phyloP scores from a whole-genome alignment of 2,797 vertebrate genomes.

The Netta rufina region DNA sequence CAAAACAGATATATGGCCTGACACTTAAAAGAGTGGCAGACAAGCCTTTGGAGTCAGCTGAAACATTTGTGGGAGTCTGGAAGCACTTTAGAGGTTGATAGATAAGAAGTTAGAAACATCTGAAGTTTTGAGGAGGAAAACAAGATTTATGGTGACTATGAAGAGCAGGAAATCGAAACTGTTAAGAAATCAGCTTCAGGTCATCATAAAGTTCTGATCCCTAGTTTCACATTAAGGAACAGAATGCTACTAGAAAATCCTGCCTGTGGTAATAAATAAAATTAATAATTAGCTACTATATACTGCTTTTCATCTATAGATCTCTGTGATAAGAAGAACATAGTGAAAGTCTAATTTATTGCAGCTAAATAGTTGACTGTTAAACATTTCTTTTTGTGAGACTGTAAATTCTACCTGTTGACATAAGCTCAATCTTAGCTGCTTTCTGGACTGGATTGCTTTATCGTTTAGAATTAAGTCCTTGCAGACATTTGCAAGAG shows the following conservation, averaged over 20 bases:
- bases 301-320: constrained; percentile 62
- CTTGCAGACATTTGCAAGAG: constrained; percentile 47
- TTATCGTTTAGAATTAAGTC: constrained; percentile 60
- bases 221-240: constrained; percentile 56
- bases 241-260: constrained; percentile 48
- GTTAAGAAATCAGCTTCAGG: constrained; percentile 60
- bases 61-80: constrained; percentile 64
- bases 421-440: constrained; percentile 57
- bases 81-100: constrained; percentile 64
- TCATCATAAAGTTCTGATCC: constrained; percentile 66
- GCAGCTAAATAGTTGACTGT: constrained; percentile 75
- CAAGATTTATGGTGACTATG: constrained; percentile 54
- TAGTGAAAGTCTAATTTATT: constrained; percentile 65
- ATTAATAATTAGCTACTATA: constrained; percentile 63
- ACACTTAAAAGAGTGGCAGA: neutral
- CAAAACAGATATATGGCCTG: constrained; percentile 24
- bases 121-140: constrained; percentile 55
- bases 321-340: constrained; percentile 43
- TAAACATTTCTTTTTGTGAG: constrained; percentile 76
- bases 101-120: constrained; percentile 60
- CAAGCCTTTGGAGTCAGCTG: constrained; percentile 12
- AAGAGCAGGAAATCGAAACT: constrained; percentile 64
- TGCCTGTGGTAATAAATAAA: constrained; percentile 66
- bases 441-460: constrained; percentile 56
- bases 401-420: constrained; percentile 76